A percentile compares a stretch with the other conserved stretches of the same genome.
Conservation (phyloP, 2,113 vertebrate genomes). For the Halcyon senegalensis region DNA sequence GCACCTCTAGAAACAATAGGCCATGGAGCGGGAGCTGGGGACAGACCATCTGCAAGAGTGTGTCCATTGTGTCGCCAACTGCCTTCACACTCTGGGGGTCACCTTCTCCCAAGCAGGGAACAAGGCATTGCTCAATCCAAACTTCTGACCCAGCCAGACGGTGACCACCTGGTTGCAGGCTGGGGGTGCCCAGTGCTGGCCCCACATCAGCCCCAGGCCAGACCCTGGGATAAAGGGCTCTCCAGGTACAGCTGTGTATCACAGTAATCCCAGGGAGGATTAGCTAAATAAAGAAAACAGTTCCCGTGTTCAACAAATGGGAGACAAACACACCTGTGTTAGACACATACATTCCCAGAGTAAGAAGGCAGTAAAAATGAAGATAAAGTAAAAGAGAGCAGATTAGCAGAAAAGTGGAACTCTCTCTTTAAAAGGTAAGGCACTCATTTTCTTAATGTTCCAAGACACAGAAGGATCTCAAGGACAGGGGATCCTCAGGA, state of each 20-base stretch:
- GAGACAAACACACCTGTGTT: not conserved
- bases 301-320: rapidly evolving
- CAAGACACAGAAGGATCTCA: not conserved
- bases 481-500: not conserved
- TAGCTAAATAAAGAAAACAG: not conserved
- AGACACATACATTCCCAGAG: not conserved
- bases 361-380: not conserved
- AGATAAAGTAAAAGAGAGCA: not conserved
- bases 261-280: not conserved
- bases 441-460: not conserved
- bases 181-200: not conserved
- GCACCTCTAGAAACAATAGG: not conserved
- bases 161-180: not conserved
- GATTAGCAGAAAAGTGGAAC: not conserved
- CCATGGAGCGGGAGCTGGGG: not conserved
- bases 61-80: rapidly evolving
- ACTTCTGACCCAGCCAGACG: rapidly evolving
- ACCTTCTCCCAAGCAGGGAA: not conserved
- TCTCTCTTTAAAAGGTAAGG: not conserved
- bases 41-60: not conserved
- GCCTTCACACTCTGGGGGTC: rapidly evolving
- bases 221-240: not conserved
- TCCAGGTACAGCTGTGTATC: not conserved
- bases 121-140: not conserved
- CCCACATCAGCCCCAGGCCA: rapidly evolving